phyloP scores from a whole-genome alignment of 2,797 vertebrate genomes.

The Simalia tracyae region DNA sequence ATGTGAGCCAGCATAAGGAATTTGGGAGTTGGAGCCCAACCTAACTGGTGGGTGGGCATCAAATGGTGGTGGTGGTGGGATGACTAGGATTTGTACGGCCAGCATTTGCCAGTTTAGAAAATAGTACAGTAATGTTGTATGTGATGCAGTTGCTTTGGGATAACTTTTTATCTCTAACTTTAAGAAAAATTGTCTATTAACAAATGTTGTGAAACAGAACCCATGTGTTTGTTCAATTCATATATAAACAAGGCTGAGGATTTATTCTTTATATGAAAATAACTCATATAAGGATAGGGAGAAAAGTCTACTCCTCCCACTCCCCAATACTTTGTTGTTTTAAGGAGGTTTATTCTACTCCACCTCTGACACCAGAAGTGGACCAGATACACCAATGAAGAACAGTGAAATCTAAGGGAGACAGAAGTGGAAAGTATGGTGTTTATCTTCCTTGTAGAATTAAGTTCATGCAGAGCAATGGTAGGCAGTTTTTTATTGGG shows the following conservation, averaged over 20 bases:
- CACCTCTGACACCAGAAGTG: neutral
- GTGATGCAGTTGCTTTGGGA: neutral
- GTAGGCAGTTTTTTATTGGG: neutral
- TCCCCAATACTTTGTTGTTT: neutral
- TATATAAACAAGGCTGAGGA: neutral
- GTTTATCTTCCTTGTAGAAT: neutral
- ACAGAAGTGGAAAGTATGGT: too few relatives aligned
- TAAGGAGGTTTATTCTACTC: neutral
- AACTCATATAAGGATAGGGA: neutral
- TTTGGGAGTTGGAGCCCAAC: neutral
- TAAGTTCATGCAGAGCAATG: neutral
- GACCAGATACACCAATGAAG: neutral
- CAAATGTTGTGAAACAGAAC: neutral
- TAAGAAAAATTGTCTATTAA: neutral
- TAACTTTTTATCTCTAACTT: neutral
- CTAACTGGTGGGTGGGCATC: neutral
- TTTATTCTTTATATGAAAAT: neutral
- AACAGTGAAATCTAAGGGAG: neutral
- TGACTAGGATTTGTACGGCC: too few relatives aligned
- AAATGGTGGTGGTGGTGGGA: neutral
- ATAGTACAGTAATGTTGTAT: neutral
- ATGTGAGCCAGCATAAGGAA: neutral
- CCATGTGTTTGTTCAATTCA: neutral
- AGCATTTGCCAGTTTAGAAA: neutral
- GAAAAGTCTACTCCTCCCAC: neutral